Base-by-base conservation (phyloP, 2,888 invertebrate genomes). In the Ormyrus labotus region DNA sequence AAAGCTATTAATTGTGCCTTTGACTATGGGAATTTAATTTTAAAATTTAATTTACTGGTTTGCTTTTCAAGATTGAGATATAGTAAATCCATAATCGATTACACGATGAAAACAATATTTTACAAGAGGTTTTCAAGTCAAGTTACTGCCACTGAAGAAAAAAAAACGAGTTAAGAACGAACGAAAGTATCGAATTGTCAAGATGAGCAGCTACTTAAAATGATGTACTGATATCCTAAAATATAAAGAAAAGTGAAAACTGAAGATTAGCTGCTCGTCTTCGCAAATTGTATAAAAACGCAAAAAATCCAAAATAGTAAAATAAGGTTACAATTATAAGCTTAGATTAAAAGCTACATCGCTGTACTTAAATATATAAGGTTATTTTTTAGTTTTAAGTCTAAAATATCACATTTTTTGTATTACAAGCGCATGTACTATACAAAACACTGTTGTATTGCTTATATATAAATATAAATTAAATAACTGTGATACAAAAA, bases 401-500 rank as follows among this genome's bases (percentile, higher is more conserved):
- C 10, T 34, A 51, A 9, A 53, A n/a, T 58, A 47, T 68, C 34
- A 69, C 11, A 68, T 47, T 77, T 75, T 78, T 78, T 76, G 75
- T 79, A 79, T 81, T 79, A 13, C 78, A 75, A 76, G 58, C 69
- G 19, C 65, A 80, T 80, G 73, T 82, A 77, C 65, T 67, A 63
- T 82, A 65, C 69, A 77, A 77, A 74, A 65, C 65, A 77, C 48
- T 68, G 53, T 78, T 82, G 80, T 83, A 83, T 82, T 79, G 77
- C 68, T 78, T 79, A 77, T 82, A 79, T 71, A 81, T 81, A 81
- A 83, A 82, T 81, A 75, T 82, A 81, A 79, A 80, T 80, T 81
- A 82, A 82, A 72, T 82, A 81, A 81, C 83, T 83, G 83, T 82
- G 82, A 83, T 83, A 83, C 82, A 82, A 81, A 82, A 82, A 19